These are phyloP conservation scores for Theristus sp. DNA, from an alignment of 2,888 invertebrate species.

Conservation along the genomic window DNA sequence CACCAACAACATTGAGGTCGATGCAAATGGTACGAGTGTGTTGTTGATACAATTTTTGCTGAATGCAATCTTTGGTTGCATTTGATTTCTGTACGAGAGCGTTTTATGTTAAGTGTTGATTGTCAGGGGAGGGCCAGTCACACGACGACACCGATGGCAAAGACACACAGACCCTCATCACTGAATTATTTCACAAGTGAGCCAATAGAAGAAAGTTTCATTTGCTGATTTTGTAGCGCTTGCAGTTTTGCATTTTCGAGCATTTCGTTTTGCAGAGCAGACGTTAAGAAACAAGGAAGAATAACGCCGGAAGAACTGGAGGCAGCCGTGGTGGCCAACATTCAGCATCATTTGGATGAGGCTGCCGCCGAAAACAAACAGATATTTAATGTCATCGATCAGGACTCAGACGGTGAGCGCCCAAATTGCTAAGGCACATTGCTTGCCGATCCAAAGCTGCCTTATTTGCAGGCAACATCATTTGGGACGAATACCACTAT, in stretches of 20 bases:
- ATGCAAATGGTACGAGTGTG: too few relatives aligned
- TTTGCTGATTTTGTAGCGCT: too few relatives aligned
- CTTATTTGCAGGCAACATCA: slow-evolving; percentile 37
- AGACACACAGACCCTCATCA: slow-evolving; percentile 17
- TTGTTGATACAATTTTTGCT: too few relatives aligned
- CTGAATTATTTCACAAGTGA: slow-evolving; percentile 29
- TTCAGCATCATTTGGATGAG: slow-evolving; percentile 30
- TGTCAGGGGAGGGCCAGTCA: neutral
- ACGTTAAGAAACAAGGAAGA: slow-evolving; percentile 20
- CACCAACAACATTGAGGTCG: slow-evolving; percentile 19
- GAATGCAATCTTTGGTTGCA: too few relatives aligned
- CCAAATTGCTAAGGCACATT: neutral
- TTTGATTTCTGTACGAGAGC: too few relatives aligned
- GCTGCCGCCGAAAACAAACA: slow-evolving; percentile 25
- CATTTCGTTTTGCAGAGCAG: slow-evolving; percentile 20
- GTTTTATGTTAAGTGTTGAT: too few relatives aligned
- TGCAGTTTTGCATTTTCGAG: too few relatives aligned
- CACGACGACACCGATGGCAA: slow-evolving; percentile 1
- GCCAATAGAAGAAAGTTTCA: too few relatives aligned
- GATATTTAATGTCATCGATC: slow-evolving; percentile 29
- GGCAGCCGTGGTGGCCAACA: slow-evolving; percentile 27
- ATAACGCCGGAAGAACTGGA: slow-evolving; percentile 24
- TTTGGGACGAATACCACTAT: slow-evolving; percentile 60
- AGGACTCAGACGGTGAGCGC: slow-evolving; percentile 25
- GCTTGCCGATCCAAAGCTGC: neutral